These are phyloP conservation scores for Serilophus lunatus DNA, from an alignment of 2,113 vertebrate genomes.

Conservation along the genomic window DNA sequence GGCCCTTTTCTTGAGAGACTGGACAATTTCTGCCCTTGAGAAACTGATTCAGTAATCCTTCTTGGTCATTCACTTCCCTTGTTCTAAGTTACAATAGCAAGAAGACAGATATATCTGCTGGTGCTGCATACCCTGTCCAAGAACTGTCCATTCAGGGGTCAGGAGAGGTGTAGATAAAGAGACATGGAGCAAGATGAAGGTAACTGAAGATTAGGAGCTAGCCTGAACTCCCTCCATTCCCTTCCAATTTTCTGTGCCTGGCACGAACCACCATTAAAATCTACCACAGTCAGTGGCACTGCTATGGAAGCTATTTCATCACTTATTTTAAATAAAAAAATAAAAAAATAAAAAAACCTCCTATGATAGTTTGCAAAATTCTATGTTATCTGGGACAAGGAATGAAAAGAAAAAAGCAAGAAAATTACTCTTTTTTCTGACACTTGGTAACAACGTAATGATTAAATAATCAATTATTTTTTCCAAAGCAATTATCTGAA, in stretches of 20 bases:
- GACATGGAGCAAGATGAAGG: background rate
- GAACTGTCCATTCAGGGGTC: background rate
- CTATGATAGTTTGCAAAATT: background rate
- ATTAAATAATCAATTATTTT: background rate
- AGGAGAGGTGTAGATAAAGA: background rate
- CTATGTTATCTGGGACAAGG: background rate
- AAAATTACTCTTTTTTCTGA: background rate
- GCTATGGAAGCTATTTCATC: background rate
- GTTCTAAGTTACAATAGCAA: background rate
- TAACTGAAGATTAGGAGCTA: background rate
- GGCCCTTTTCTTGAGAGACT: background rate
- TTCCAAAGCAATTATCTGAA: background rate
- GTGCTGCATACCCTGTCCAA: background rate
- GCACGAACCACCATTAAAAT: background rate
- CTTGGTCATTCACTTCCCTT: background rate
- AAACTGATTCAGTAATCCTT: background rate
- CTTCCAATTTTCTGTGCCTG: background rate
- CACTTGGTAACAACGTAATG: background rate
- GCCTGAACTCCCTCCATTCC: background rate
- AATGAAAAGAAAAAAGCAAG: background rate
- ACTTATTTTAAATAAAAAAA: background rate
- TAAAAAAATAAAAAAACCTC: background rate
- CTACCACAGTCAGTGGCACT: background rate
- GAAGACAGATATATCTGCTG: background rate
- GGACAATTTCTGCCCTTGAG: background rate